Evolutionary conservation across 2,797 vertebrate genomes (phyloP), one percentile per base, ranked within the genome.

Genomic region (Adelosebastes latens): DNA sequence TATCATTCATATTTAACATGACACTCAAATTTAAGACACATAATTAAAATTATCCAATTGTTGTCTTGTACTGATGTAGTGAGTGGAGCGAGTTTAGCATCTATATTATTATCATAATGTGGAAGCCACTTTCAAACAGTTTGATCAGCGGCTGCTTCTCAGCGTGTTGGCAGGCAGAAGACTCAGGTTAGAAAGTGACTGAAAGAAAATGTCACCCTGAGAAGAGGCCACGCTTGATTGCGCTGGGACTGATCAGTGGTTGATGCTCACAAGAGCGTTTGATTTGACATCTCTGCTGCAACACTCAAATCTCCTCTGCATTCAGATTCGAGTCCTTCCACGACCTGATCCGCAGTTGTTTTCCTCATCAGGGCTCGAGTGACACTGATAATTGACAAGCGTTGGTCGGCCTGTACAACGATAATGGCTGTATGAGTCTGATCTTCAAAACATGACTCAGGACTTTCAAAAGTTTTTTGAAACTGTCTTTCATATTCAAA

Each of bases 201-300:
- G 88, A 87, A 84, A 80, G 88, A 86, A 90, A 92, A 91, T 93
- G 91, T 92, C 91, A 93, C 92, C 93, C 91, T 91, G 92, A 93
- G 84, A 92, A 80, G 91, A 88, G 83, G 92, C 83, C 82, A 84
- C 59, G 92, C 90, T 91, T 94, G 93, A 93, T 93, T 93, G 91
- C 89, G 20, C 77, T 52, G 84, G 87, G 89, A 93, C 91, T 92
- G 91, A 94, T 93, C 93, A 91, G 85, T 74, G 88, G 89, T 88
- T 87, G 88, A 91, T 91, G 91, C 91, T 93, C 91, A 92, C 83
- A 90, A 90, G 89, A 88, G 90, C 84, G 66, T 93, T 93, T 93
- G 92, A 94, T 94, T 94, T 93, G 92, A 91, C 89, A 75, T 93
- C 88, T 93, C 87, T 85, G 92, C 90, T 73, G 81, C 88, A 88